Base-by-base conservation (phyloP, 2,797 vertebrate species). In the Neoniphon sammara region DNA sequence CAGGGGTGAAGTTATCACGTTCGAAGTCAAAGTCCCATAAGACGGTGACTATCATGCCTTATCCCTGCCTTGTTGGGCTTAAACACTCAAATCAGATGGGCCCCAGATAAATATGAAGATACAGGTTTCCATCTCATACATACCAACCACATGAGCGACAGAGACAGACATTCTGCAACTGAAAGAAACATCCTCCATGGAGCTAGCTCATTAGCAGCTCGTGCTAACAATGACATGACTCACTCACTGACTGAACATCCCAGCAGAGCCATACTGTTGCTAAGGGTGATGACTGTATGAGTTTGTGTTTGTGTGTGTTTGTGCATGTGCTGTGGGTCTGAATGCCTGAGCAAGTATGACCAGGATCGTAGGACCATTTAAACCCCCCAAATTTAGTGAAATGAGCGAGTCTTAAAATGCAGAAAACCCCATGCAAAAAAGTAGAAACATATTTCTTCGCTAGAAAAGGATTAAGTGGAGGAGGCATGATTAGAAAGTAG, bases 201-300 rank as follows among this genome's bases (percentile, higher is more conserved):
- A 73, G 81, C 79, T 63, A 39, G 65, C 81, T 88, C 75, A 73
- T 90, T 89, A 91, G 86, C 23, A 42, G 53, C 46, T 56, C 1
- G 1, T 10, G 42, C 64, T 68, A 60, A 75, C 72, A 55, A 69
- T 21, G 73, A 81, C 55, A 21, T 60, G 46, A 54, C 70, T 39
- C 63, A 64, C 50, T 68, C 70, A 36, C 34, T 9, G 9, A 36
- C 39, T 42, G 12, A 42, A 42, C 39, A 42, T 72, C 73, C 72
- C 82, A 82, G 82, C 71, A 64, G 34, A 56, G 73, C 65, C 65
- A 60, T 63, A 72, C 67, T 31, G 76, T 85, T 80, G 66, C 78
- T 83, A 76, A 64, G 79, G 50, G 55, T 63, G 23, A 46, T 27
- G 23, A 54, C 18, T 17, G 11, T 31, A 27, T 53, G 21, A 20